Evolutionary conservation across 2,113 vertebrate genomes (phyloP).

Genomic region (Hyaena hyaena): DNA sequence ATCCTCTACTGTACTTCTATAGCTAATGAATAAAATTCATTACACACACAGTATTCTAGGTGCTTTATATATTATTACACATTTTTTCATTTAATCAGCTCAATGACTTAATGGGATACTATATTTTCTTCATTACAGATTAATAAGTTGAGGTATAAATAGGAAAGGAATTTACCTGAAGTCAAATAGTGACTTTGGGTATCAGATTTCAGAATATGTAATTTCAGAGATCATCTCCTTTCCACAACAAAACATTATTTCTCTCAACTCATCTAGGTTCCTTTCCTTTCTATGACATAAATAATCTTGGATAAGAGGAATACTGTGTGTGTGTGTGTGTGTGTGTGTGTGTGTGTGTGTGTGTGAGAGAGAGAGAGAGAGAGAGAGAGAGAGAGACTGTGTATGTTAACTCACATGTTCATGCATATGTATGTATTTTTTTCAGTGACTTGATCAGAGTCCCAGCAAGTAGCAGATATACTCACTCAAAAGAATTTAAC

Average conservation of each 20-base stretch:
- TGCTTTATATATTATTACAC: neutral
- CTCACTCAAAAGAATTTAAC: neutral
- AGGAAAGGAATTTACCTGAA: neutral
- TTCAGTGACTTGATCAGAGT: neutral
- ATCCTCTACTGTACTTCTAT: neutral
- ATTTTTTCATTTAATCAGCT: constrained; percentile 19
- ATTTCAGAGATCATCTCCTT: neutral
- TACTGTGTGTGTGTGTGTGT: neutral
- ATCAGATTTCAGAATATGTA: neutral
- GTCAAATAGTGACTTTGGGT: neutral
- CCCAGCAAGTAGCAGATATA: neutral
- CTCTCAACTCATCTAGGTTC: neutral
- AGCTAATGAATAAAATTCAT: neutral
- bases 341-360: neutral
- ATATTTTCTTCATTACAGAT: neutral
- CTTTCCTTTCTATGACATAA: neutral
- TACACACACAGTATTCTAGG: neutral
- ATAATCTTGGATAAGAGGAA: neutral
- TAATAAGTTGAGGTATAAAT: neutral
- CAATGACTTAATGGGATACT: neutral
- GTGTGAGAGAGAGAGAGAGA: too few relatives aligned
- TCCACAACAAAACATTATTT: neutral
- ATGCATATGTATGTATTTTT: neutral
- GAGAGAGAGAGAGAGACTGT: too few relatives aligned
- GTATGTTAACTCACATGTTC: too few relatives aligned